Conservation (phyloP, 64 coral and sea anemone species). For the Pachyseris speciosa region DNA sequence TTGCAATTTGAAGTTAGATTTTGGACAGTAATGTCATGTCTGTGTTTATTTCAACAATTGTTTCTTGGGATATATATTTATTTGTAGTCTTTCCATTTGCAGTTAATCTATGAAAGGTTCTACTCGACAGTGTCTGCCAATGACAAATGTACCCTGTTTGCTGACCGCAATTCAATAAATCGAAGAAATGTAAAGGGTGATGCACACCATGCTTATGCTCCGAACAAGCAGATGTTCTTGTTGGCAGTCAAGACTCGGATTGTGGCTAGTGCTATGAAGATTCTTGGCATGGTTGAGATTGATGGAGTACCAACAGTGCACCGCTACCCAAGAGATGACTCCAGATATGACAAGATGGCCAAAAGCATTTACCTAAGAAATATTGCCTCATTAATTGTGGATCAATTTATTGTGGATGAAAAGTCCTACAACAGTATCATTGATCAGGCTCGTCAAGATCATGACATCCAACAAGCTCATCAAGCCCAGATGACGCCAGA, state of each 20-base stretch:
- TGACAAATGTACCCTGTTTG: slow-evolving; percentile 26
- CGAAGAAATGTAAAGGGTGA: slow-evolving; percentile 51
- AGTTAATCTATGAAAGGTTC: slow-evolving; percentile 5
- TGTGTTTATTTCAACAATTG: too few relatives aligned
- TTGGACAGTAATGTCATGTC: too few relatives aligned
- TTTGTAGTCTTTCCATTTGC: not conserved
- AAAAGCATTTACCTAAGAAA: not conserved
- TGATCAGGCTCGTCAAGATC: not conserved
- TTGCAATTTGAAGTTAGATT: too few relatives aligned
- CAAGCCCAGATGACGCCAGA: slow-evolving; percentile 10
- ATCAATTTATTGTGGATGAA: slow-evolving; percentile 4
- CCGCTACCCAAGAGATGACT: not conserved
- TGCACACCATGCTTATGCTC: slow-evolving; percentile 53
- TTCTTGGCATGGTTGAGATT: not conserved
- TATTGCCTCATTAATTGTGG: not conserved
- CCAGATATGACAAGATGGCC: not conserved
- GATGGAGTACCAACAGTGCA: not conserved
- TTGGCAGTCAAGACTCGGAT: slow-evolving; percentile 20
- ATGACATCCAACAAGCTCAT: not conserved
- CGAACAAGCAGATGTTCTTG: slow-evolving; percentile 36
- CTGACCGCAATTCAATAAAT: slow-evolving; percentile 49
- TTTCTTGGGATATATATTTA: too few relatives aligned
- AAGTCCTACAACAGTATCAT: not conserved
- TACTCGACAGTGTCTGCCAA: slow-evolving; percentile 30
- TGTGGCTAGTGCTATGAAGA: slow-evolving; percentile 11